Base-by-base conservation (phyloP, 1,140 invertebrate genomes). In the Holcopasites calliopsidis region DNA sequence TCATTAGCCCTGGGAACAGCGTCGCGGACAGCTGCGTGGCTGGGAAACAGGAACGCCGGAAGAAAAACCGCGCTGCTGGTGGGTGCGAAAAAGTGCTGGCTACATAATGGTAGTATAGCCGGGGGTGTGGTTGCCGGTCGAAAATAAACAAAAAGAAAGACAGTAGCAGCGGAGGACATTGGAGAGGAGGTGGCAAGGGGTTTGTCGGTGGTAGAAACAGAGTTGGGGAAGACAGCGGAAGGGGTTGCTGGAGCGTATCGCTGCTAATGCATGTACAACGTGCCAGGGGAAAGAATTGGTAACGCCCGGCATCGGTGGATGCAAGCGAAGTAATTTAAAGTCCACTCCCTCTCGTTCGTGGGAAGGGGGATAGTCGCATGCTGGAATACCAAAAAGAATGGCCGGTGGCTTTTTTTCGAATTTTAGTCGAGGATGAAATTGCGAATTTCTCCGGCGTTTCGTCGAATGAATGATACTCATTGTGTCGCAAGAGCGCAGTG, bases 211-310 rank as follows among this genome's bases (percentile, higher is more conserved):
- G 2, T 7, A 23, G 26, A 10, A 33, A n/a, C n/a, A n/a, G n/a
- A n/a, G n/a, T n/a, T n/a, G n/a, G n/a, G n/a, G n/a, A n/a, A n/a
- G n/a, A n/a, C n/a, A 38, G 21, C 6, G 6, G 21, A 47, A 33
- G 42, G 50, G 35, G 33, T 50, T 16, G 54, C 7, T 2, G 21
- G 42, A 49, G 33, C 62, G 72, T 75, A 75, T 69, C 73, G 65
- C 42, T 8, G 73, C 73, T 75, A 75, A 75, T 75, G 73, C 65
- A 75, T 75, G 73, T 75, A 75, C 55, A 68, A 58, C 73, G 72
- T 13, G 72, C 52, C 52, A n/a, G 33, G 33, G 52, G 33, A 66
- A 75, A 52, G 65, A 75, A 75, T 75, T n/a, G 73, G 73, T 52
- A 31, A 69, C 44, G 54, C 18, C 0, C 4, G 50, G 60, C 40